Evolutionary conservation across 1,140 invertebrate species (phyloP), one percentile per base, ranked within the genome.

Genomic region (Chlorops oryzae): DNA sequence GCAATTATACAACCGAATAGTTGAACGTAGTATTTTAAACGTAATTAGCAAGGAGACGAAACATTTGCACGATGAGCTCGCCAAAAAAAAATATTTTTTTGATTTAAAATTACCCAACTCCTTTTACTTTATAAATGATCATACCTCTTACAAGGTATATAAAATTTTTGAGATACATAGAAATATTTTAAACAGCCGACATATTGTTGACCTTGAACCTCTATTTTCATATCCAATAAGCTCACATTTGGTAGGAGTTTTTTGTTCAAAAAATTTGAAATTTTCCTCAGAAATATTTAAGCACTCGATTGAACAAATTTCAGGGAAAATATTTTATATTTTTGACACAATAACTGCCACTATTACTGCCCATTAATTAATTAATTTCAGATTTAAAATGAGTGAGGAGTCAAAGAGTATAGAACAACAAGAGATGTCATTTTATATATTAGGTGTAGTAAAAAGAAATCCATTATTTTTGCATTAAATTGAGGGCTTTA

Each of bases 21-120:
- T 41, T 3, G 39, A 40, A 38, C 35, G 27, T 17, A 23, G 3
- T 34, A 18, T 47, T 47, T 23, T 35, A 35, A 47, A 47, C n/a
- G 45, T 34, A 21, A 5, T 6, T 6, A 5, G n/a, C n/a, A 38
- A 38, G n/a, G 6, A 6, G 35, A 5, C 6, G 18, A n/a, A n/a
- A n/a, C n/a, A n/a, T n/a, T n/a, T n/a, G n/a, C n/a, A n/a, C n/a
- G n/a, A n/a, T n/a, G 18, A 6, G 5, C n/a, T 15, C 5, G 6
- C 5, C 18, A 6, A 15, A 6, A 38, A 38, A 15, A n/a, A n/a
- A 6, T 38, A 5, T 6, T 6, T 38, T 38, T 38, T 9, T 38
- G 35, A 38, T 5, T 38, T 38, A 38, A 38, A 15, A 6, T 13
- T 15, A 38, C n/a, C 5, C 35, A 38, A 38, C 15, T 6, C 13